A percentile compares a stretch with the other conserved stretches of the same genome.
These are phyloP conservation scores for Cotesia chilonis DNA, from an alignment of 1,140 invertebrate species.

Conservation along the genomic window DNA sequence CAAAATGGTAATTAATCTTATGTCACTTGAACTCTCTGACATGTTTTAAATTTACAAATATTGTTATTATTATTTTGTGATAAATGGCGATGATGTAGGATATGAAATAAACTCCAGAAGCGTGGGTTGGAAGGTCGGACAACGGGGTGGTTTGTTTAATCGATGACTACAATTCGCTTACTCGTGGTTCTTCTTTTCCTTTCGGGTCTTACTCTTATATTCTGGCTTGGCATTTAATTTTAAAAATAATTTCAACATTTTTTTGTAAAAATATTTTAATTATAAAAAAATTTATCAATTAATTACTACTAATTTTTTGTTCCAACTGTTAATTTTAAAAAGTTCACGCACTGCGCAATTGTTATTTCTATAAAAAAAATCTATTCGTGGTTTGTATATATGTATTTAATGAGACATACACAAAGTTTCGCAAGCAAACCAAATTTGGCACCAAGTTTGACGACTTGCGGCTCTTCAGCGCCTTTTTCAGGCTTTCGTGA, in stretches of 20 bases:
- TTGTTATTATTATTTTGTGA: not conserved
- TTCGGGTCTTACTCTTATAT: conserved; percentile 19
- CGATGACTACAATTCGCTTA: conserved; percentile 34
- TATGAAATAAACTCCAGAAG: not conserved
- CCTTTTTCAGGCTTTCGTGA: conserved; percentile 17
- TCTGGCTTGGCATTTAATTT: conserved; percentile 5
- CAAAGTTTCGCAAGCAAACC: not conserved
- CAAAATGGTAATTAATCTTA: no score
- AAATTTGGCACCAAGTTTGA: conserved; percentile 25
- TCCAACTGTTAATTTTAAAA: no score
- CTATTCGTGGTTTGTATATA: conserved; percentile 12
- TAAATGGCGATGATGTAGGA: conserved; percentile 2
- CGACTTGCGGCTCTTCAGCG: conserved; percentile 14
- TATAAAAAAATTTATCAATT: not conserved
- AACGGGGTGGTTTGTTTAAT: conserved; percentile 41
- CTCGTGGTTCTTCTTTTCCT: conserved; percentile 10
- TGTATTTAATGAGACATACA: not conserved
- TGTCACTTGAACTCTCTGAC: no score
- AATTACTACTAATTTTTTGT: not conserved
- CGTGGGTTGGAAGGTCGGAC: conserved; percentile 36
- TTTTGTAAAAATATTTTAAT: not conserved
- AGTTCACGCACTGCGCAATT: no score
- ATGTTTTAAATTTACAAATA: not conserved
- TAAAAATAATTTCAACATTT: conserved; percentile 3
- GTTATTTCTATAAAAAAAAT: not conserved